A percentile compares a stretch with the other conserved stretches of the same genome.
Evolutionary conservation across 2,888 invertebrate genomes (phyloP).

Genomic region (Megalurothrips usitatus): DNA sequence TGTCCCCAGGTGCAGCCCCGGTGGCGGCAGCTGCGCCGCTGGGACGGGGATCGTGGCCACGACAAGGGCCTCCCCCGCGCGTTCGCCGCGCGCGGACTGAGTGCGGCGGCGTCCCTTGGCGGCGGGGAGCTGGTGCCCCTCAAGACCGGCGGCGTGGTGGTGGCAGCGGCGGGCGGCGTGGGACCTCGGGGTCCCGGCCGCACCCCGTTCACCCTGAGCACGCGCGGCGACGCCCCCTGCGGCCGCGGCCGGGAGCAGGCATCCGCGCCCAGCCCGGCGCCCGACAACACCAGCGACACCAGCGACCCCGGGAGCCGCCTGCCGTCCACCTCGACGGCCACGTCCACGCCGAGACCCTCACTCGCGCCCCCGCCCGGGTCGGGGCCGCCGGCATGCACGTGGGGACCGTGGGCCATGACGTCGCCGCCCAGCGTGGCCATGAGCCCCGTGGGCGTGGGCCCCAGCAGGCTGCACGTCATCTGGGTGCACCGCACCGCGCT

Average conservation of each 20-base stretch:
- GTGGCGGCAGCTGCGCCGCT: not conserved
- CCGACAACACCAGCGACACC: not conserved
- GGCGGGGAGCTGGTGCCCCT: not conserved
- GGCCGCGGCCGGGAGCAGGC: not conserved
- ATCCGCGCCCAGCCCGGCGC: not conserved
- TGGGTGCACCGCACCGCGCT: slow-evolving; percentile 16
- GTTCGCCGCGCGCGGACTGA: too few relatives aligned
- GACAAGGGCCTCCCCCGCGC: not conserved
- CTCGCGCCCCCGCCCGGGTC: not conserved
- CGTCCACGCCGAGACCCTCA: not conserved
- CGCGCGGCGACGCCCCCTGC: not conserved
- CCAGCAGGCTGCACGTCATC: slow-evolving; percentile 24
- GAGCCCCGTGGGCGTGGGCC: not conserved
- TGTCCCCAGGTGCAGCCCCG: not conserved
- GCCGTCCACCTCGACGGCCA: not conserved
- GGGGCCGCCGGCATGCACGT: not conserved
- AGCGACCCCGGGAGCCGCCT: not conserved
- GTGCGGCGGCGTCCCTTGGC: not conserved
- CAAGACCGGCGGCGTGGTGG: not conserved
- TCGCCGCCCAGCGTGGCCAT: not conserved
- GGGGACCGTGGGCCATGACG: not conserved
- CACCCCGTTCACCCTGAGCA: not conserved
- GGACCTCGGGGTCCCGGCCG: not conserved
- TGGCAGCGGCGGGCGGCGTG: not conserved
- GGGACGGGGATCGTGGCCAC: not conserved